A percentile compares a stretch with the other conserved stretches of the same genome.
These are phyloP conservation scores for Pelecanus crispus DNA, from an alignment of 2,113 vertebrate genomes.

Conservation along the genomic window DNA sequence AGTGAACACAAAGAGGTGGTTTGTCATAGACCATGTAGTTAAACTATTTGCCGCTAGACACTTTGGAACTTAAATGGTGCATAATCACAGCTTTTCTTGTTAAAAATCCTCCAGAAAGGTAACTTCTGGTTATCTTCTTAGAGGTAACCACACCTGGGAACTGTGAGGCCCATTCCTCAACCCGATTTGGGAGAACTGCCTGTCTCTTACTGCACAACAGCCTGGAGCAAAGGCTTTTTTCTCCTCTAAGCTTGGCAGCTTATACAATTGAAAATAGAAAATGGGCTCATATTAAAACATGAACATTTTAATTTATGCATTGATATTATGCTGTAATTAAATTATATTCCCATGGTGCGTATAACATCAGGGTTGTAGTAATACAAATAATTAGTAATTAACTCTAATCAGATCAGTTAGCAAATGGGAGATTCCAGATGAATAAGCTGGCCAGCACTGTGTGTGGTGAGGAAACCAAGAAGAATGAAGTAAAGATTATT, in stretches of 20 bases:
- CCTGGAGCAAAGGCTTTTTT: not conserved
- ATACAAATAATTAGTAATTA: slow-evolving; percentile 64
- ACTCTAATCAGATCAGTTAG: slow-evolving; percentile 64
- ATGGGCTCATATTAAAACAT: not conserved
- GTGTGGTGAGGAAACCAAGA: not conserved
- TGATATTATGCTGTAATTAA: slow-evolving; percentile 59
- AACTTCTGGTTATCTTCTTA: too few species aligned
- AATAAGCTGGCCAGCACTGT: not conserved
- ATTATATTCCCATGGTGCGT: slow-evolving; percentile 38
- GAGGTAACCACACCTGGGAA: not conserved
- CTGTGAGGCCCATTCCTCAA: not conserved
- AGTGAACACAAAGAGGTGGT: not conserved
- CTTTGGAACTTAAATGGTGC: not conserved
- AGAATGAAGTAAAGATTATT: not conserved
- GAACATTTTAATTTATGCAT: slow-evolving; percentile 41
- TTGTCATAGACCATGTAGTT: not conserved
- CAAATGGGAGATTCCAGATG: slow-evolving; percentile 43
- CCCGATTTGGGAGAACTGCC: not conserved
- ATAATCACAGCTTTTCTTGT: not conserved
- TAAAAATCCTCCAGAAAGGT: not conserved
- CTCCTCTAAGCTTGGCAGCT: not conserved
- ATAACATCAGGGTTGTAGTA: slow-evolving; percentile 51
- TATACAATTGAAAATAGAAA: not conserved
- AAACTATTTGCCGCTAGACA: not conserved
- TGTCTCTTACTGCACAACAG: not conserved